Evolutionary conservation across 2,888 invertebrate species (phyloP).

Genomic region (Pheosia gnoma): DNA sequence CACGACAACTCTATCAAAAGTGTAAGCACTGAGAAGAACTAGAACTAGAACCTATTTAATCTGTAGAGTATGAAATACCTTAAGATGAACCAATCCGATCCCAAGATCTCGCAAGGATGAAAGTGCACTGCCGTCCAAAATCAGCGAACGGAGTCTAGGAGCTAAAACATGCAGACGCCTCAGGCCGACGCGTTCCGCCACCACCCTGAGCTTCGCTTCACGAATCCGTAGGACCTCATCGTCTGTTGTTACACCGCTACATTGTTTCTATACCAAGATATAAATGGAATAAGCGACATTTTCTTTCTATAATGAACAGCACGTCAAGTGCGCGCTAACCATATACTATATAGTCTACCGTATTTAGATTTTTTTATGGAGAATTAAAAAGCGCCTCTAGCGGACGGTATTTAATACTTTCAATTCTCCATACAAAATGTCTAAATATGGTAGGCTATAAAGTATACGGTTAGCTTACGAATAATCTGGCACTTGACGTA

Average conservation of each 20-base stretch:
- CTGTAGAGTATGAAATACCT: constrained; percentile 54
- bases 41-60: background rate
- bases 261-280: constrained; percentile 65
- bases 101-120: constrained; percentile 88
- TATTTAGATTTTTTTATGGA: too few relatives aligned
- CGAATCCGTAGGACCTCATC: constrained; percentile 77
- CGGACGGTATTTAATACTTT: too few relatives aligned
- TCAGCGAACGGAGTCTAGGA: constrained; percentile 85
- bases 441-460: too few relatives aligned
- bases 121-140: constrained; percentile 87
- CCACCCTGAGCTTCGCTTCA: constrained; percentile 85
- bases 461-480: too few relatives aligned
- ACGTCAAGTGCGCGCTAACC: too few relatives aligned
- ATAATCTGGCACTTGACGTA: too few relatives aligned
- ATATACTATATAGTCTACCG: too few relatives aligned
- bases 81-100: constrained; percentile 84
- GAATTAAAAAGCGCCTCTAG: too few relatives aligned
- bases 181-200: constrained; percentile 86
- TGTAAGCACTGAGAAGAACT: too few relatives aligned
- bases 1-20: too few relatives aligned
- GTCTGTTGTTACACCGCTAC: constrained; percentile 71
- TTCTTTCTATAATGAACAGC: background rate
- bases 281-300: background rate
- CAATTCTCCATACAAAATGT: too few relatives aligned
- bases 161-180: constrained; percentile 85